phyloP scores from a whole-genome alignment of 2,797 vertebrate genomes.

The Microhierax caerulescens region DNA sequence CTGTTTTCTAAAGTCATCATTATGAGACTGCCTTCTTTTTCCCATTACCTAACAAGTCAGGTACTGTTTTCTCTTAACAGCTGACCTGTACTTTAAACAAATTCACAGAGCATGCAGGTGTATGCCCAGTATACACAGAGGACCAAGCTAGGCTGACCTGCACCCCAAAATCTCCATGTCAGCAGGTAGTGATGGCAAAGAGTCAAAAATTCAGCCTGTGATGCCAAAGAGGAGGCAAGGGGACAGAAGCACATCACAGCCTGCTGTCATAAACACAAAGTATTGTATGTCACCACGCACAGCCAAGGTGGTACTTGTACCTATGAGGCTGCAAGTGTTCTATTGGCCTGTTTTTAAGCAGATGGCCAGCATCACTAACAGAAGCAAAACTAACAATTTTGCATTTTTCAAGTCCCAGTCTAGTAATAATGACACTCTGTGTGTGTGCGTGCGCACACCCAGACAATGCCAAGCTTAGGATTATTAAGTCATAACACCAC shows the following conservation, averaged over 20 bases:
- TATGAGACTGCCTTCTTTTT: neutral
- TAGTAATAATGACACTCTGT: neutral
- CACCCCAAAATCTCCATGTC: accelerated
- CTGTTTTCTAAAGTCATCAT: neutral
- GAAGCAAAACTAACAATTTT: neutral
- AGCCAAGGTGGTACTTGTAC: neutral
- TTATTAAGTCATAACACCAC: neutral
- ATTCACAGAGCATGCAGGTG: neutral
- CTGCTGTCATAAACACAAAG: neutral
- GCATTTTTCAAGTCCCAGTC: neutral
- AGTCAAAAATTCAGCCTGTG: neutral
- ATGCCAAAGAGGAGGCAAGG: neutral
- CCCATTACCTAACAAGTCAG: neutral
- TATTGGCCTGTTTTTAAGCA: neutral
- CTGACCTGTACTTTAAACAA: neutral
- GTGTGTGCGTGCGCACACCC: accelerated
- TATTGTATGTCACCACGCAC: accelerated
- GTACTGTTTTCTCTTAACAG: neutral
- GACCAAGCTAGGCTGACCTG: neutral
- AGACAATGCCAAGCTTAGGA: neutral
- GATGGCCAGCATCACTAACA: neutral
- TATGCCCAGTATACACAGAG: neutral
- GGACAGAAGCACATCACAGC: accelerated
- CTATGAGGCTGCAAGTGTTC: neutral
- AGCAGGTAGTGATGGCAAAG: neutral